Conservation (phyloP, 2,888 invertebrate species). For the Omphaloscelis lunosa region DNA sequence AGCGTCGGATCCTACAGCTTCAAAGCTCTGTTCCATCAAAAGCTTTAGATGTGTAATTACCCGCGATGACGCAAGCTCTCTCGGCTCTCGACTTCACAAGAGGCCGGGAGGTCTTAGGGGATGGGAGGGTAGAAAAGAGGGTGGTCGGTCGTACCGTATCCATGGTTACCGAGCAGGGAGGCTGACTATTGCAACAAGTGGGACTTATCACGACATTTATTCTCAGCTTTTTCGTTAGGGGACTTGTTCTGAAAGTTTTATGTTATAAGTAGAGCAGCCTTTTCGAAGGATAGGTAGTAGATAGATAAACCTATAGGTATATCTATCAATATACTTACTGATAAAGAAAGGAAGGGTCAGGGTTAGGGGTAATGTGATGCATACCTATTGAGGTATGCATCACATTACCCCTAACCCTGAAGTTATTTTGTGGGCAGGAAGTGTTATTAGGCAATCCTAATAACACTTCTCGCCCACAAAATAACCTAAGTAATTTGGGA, state of each 20-base stretch:
- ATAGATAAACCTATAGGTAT: background rate
- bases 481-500: background rate
- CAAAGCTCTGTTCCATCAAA: conserved; percentile 81
- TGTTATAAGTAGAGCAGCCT: conserved; percentile 9
- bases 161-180: conserved; percentile 77
- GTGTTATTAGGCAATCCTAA: too few species aligned
- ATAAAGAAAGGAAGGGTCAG: background rate
- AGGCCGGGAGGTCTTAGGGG: conserved; percentile 62
- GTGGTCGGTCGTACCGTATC: conserved; percentile 74
- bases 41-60: conserved; percentile 88
- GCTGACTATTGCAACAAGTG: conserved; percentile 85
- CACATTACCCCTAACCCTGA: too few species aligned
- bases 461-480: background rate
- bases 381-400: too few species aligned
- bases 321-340: background rate
- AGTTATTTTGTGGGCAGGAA: too few species aligned
- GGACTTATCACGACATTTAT: conserved; percentile 65
- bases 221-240: conserved; percentile 54
- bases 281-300: background rate
- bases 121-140: conserved; percentile 59
- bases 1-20: conserved; percentile 73
- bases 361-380: background rate
- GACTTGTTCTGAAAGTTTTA: conserved; percentile 34
- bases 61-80: conserved; percentile 81
- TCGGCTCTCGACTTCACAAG: conserved; percentile 82